Conservation (phyloP, 2,888 invertebrate species). For the Luffia ferchaultella region DNA sequence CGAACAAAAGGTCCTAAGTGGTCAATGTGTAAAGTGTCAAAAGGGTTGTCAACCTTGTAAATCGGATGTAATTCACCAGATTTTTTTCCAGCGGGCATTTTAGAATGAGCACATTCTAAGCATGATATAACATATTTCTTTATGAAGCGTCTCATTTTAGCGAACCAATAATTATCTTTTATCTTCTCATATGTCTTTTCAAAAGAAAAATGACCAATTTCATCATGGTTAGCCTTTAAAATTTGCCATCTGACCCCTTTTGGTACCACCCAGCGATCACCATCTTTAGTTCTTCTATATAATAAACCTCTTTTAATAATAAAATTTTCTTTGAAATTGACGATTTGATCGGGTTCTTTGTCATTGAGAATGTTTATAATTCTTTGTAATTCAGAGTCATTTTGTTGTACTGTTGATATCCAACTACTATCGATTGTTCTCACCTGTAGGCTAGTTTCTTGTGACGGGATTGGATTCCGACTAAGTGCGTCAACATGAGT, state of each 20-base stretch:
- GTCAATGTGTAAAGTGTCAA: not conserved
- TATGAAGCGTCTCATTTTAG: slow-evolving; percentile 13
- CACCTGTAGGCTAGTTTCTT: slow-evolving; percentile 2
- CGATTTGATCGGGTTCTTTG: not conserved
- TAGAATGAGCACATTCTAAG: slow-evolving; percentile 11
- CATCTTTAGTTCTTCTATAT: slow-evolving; percentile 10
- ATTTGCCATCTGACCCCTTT: slow-evolving; percentile 18
- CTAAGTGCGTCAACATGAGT: slow-evolving; percentile 22
- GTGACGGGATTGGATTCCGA: slow-evolving; percentile 13
- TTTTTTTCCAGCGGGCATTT: slow-evolving; percentile 13
- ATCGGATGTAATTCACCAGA: slow-evolving; percentile 9
- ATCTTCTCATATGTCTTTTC: slow-evolving; percentile 19
- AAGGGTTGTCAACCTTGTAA: not conserved
- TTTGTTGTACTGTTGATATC: slow-evolving; percentile 16
- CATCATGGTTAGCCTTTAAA: slow-evolving; percentile 17
- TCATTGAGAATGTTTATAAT: slow-evolving; percentile 2
- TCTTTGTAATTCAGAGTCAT: slow-evolving; percentile 2
- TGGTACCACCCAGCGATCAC: slow-evolving; percentile 19
- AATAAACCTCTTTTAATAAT: not conserved
- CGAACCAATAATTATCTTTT: slow-evolving; percentile 18
- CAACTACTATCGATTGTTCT: slow-evolving; percentile 14
- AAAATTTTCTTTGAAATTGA: slow-evolving; percentile 4
- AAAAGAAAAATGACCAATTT: slow-evolving; percentile 21
- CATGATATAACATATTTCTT: slow-evolving; percentile 16
- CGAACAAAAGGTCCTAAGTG: not conserved